Conservation (phyloP, 2,113 vertebrate genomes). For the Phyllostomus discolor region DNA sequence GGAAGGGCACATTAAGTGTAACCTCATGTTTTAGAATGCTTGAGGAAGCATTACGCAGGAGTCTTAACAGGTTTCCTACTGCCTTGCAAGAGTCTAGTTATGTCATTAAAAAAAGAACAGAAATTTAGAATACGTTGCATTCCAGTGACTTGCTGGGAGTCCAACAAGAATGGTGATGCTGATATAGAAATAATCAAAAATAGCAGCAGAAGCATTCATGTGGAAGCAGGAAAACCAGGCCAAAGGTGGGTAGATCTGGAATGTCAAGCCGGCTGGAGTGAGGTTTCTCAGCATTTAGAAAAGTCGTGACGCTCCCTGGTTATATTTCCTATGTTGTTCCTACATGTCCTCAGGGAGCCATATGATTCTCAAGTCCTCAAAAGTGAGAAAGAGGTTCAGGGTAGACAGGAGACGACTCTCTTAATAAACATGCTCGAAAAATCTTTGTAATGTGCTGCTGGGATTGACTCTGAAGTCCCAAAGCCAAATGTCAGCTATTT, state of each 20-base stretch:
- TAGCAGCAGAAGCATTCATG: not conserved
- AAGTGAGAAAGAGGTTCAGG: not conserved
- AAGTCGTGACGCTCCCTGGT: not conserved
- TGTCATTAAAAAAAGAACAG: not conserved
- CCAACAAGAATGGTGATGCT: not conserved
- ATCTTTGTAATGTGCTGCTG: not conserved
- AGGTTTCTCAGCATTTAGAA: not conserved
- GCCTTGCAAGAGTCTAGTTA: not conserved
- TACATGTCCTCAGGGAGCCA: not conserved
- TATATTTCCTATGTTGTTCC: not conserved
- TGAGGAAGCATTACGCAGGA: not conserved
- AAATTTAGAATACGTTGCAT: not conserved
- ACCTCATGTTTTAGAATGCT: not conserved
- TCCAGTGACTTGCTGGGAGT: not conserved
- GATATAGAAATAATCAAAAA: not conserved
- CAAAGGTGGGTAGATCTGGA: not conserved
- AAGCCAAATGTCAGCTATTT: not conserved
- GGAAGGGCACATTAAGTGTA: no score
- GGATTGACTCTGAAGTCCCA: not conserved
- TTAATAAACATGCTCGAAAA: not conserved
- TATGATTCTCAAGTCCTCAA: not conserved
- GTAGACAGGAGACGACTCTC: not conserved
- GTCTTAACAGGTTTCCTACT: not conserved
- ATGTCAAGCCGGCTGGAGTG: not conserved
- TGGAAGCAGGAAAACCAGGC: not conserved